phyloP scores from a whole-genome alignment of 2,888 invertebrate species.

The Aspidiotus destructor region DNA sequence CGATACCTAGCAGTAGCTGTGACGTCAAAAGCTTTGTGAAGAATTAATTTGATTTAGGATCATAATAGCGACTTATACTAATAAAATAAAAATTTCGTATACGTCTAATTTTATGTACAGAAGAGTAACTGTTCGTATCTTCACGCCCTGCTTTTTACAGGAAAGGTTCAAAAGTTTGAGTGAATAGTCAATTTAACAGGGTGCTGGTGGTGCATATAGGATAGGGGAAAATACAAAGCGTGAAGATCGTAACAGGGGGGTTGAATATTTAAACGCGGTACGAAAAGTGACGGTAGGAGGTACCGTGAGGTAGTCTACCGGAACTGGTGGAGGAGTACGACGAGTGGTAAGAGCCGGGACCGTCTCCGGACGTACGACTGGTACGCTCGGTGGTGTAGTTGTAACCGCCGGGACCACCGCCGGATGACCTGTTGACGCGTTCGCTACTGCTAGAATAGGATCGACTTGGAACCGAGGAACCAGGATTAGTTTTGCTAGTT shows the following conservation, averaged over 20 bases:
- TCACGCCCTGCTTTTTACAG: no score
- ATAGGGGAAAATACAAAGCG: background rate
- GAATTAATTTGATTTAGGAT: background rate
- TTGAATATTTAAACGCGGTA: slow-evolving; percentile 62
- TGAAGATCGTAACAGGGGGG: slow-evolving; percentile 8
- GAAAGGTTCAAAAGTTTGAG: no score
- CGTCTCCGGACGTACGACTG: slow-evolving; percentile 52
- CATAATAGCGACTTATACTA: no score
- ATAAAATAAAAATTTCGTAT: no score
- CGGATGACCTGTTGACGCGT: slow-evolving; percentile 54
- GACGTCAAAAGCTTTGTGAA: slow-evolving; percentile 30
- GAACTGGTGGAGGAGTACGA: slow-evolving; percentile 68
- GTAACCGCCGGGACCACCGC: slow-evolving; percentile 60
- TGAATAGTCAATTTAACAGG: no score
- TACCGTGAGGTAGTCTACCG: slow-evolving; percentile 74
- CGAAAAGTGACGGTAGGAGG: slow-evolving; percentile 72
- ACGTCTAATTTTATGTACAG: no score
- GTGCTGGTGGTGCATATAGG: no score
- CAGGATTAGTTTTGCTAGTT: slow-evolving; percentile 46
- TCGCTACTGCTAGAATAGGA: slow-evolving; percentile 63
- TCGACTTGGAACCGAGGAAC: slow-evolving; percentile 47
- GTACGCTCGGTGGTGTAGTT: slow-evolving; percentile 65
- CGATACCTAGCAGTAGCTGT: slow-evolving; percentile 32
- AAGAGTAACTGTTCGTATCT: no score
- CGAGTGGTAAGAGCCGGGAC: slow-evolving; percentile 66